A percentile compares a stretch with the other conserved stretches of the same genome.
Evolutionary conservation across 2,113 vertebrate genomes (phyloP).

Genomic region (Corynorhinus townsendii): DNA sequence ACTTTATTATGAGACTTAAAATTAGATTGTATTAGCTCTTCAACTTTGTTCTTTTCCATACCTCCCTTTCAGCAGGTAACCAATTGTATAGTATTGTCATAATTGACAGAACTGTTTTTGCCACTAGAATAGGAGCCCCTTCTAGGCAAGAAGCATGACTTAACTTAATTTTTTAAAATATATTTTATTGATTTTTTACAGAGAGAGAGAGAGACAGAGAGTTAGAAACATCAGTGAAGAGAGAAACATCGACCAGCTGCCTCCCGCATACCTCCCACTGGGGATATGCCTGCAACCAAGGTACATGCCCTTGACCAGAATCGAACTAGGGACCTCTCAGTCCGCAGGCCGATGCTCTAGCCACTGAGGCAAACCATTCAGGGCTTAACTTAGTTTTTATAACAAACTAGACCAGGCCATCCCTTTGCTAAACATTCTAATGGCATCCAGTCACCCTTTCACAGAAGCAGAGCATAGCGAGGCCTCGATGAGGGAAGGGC

Average conservation of each 20-base stretch:
- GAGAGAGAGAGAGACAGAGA: too few relatives aligned
- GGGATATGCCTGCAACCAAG: too few relatives aligned
- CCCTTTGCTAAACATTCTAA: rapidly evolving
- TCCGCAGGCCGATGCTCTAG: too few relatives aligned
- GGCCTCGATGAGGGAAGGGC: neutral
- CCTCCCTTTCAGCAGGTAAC: neutral
- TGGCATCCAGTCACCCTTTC: neutral
- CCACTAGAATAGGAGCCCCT: neutral
- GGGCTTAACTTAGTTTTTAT: neutral
- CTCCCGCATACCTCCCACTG: too few relatives aligned
- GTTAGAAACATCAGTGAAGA: too few relatives aligned
- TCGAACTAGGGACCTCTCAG: too few relatives aligned
- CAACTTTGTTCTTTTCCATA: neutral
- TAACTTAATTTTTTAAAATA: too few relatives aligned
- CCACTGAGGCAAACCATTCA: too few relatives aligned
- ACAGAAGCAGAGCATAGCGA: neutral
- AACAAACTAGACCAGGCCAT: neutral
- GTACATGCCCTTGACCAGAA: too few relatives aligned
- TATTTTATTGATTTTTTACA: too few relatives aligned
- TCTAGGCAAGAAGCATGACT: neutral
- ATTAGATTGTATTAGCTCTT: neutral
- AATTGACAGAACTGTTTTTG: neutral
- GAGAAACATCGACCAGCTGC: too few relatives aligned
- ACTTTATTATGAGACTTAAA: neutral
- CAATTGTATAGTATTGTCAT: neutral